These are phyloP conservation scores for Phalloptychus januarius DNA, from an alignment of 2,797 vertebrate genomes.

Conservation along the genomic window DNA sequence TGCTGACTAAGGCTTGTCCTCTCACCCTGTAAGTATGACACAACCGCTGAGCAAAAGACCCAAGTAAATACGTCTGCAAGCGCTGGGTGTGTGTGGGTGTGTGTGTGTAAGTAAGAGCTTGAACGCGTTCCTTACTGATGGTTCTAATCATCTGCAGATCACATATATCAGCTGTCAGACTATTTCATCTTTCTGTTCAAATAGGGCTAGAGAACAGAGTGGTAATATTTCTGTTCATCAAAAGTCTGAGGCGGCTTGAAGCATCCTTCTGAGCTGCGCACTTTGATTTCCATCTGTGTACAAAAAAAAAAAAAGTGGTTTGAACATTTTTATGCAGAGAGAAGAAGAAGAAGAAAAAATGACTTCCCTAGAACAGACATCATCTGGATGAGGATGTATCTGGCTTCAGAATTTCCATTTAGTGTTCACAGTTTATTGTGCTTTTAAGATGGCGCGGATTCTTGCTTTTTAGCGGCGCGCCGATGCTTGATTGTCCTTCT, in stretches of 20 bases:
- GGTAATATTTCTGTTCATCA: not conserved
- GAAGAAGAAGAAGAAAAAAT: not conserved
- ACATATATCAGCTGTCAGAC: not conserved
- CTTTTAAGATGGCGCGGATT: not conserved
- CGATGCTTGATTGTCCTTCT: not conserved
- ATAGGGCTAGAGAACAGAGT: not conserved
- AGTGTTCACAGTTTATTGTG: not conserved
- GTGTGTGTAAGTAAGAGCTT: not conserved
- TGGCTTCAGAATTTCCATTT: not conserved
- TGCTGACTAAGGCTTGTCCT: slow-evolving; percentile 57
- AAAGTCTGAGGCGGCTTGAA: not conserved
- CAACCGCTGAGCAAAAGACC: slow-evolving; percentile 38
- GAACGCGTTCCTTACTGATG: not conserved
- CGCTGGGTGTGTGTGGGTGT: not conserved
- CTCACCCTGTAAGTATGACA: slow-evolving; percentile 46
- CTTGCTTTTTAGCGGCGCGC: not conserved
- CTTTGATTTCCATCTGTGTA: slow-evolving; percentile 1
- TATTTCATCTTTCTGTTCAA: not conserved
- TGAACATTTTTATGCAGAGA: not conserved
- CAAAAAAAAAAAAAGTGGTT: not conserved
- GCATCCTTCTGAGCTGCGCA: not conserved
- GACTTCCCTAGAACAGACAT: not conserved
- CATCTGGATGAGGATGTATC: not conserved
- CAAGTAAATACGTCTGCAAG: not conserved
- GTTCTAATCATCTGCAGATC: not conserved